phyloP scores from a whole-genome alignment of 2,113 vertebrate genomes.

The Procavia capensis region DNA sequence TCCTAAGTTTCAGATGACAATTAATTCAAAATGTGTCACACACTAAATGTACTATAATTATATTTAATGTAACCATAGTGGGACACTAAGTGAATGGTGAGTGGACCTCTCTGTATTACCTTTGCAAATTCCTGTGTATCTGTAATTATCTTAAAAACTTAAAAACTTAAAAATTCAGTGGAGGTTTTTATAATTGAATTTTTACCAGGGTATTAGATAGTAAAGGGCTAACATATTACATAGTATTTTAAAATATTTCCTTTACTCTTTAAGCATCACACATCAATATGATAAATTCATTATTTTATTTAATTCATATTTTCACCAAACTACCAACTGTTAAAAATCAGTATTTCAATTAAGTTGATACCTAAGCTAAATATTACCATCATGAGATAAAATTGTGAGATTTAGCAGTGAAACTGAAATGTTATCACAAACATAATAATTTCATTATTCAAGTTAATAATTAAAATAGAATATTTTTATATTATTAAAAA shows the following conservation, averaged over 20 bases:
- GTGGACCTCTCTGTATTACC: background rate
- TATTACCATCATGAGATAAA: background rate
- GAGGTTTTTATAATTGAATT: background rate
- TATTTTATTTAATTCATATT: constrained; percentile 16
- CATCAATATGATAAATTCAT: background rate
- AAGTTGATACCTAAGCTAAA: background rate
- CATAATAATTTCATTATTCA: background rate
- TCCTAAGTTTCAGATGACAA: background rate
- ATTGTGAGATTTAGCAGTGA: background rate
- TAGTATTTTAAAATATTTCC: background rate
- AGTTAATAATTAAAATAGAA: constrained; percentile 11
- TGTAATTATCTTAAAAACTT: background rate
- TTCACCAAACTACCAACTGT: background rate
- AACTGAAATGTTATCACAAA: background rate
- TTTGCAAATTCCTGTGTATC: background rate
- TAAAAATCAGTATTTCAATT: background rate
- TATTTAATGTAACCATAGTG: background rate
- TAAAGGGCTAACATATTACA: background rate
- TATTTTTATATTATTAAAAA: background rate
- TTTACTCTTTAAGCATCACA: background rate
- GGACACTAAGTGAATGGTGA: background rate
- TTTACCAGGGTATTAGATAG: background rate
- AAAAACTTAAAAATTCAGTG: background rate
- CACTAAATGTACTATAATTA: background rate
- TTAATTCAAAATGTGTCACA: background rate